Base-by-base conservation (phyloP, 2,888 invertebrate genomes). In the Taenaris catops region DNA sequence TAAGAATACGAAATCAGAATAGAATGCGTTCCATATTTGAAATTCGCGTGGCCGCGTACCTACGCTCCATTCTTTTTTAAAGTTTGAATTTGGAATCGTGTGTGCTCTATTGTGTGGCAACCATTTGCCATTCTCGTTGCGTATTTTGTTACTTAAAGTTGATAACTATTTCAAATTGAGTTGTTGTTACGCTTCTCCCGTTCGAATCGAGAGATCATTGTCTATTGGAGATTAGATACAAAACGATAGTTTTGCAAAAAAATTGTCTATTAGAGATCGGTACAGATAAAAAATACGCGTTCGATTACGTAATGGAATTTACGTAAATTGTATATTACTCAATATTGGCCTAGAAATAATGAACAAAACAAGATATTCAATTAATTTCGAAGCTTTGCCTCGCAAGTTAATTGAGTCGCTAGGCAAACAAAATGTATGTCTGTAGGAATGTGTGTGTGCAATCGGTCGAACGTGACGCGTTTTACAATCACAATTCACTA, bases 91-190 rank as follows among this genome's bases (percentile, higher is more conserved):
- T 65, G 62, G 74, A 74, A 74, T 75, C 76, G 75, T 74, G 72
- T 81, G 71, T 76, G 75, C 75, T 79, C 76, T 79, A 81, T 81
- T 84, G 81, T 81, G 60, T 67, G 58, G 71, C 68, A 73, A 83
- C n/a, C n/a, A n/a, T n/a, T 79, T 79, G 70, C 71, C 76, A 79
- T 76, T 74, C 71, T 68, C 58, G 56, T 71, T 71, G 62, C 68
- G 60, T 62, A 60, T 53, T 55, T 53, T 54, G 60, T 58, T 58
- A 58, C 55, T 54, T 46, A 51, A 53, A 52, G 45, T 14, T 25
- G 7, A 7, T 29, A 23, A 16, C 39, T 19, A 23, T 16, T 39
- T 31, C 17, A 29, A 9, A 7, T 34, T 33, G 43, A 35, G n/a
- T 32, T 16, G 9, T 20, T 19, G 10, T 17, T 10, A 12, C 18